Base-by-base conservation (phyloP, 1,140 invertebrate genomes). In the Augochlora pura region DNA sequence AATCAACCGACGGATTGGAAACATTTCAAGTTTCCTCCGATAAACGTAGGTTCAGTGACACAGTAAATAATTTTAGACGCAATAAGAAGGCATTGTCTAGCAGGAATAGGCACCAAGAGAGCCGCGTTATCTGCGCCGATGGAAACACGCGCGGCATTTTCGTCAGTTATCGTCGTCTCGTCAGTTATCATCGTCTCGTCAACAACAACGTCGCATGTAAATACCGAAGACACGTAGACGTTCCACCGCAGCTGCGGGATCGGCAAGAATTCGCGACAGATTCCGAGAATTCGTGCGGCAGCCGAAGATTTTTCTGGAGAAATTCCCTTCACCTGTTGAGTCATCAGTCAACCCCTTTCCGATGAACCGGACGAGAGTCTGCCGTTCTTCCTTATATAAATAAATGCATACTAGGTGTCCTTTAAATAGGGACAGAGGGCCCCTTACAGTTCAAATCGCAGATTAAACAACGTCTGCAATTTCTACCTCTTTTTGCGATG, bases 161-260 rank as follows among this genome's bases (percentile, higher is more conserved):
- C 23, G 42, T 68, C 67, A 64, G 38, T 46, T 18, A 49, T 71
- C 59, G 64, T 65, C 38, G 39, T 12, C 54, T 68, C 63, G 74
- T 79, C 54, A n/a, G 32, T 32, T 32, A 32, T 32, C 32, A 4
- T 65, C 32, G 38, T 12, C 52, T 68, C 62, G 73, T 78, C 54
- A 74, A 70, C 75, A 82, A 75, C 60, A 39, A 67, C 16, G 66
- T 49, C 25, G 12, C 25, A 23, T 62, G 65, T 67, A 74, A 83
- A 83, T 80, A 80, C 59, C 63, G 25, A 72, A 82, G 46, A 62
- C 66, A 60, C 46, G 25, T 10, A 46, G 38, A 49, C 25, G 25
- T 70, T 82, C 64, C 67, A 18, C n/a, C 21, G 39, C 65, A 49
- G 27, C 25, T 77, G 64, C 21, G 9, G 25, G 49, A 72, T 21